phyloP scores from a whole-genome alignment of 2,888 invertebrate species.

The Drosophila demipolita region DNA sequence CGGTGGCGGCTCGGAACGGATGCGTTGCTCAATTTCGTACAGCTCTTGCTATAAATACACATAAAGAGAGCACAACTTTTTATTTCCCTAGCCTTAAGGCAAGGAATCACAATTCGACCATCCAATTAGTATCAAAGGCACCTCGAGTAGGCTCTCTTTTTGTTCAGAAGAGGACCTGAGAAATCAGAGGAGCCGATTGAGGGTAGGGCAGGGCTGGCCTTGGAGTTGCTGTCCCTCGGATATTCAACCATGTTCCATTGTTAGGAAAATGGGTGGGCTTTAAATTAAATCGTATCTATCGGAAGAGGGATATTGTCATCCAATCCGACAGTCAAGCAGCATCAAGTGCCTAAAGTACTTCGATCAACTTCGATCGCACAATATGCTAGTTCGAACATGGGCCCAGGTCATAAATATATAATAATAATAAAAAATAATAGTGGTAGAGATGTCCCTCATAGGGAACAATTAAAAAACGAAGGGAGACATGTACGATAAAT shows the following conservation, averaged over 20 bases:
- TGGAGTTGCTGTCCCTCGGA: neutral
- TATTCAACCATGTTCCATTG: neutral
- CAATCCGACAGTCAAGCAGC: too few species aligned
- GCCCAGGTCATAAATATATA: neutral
- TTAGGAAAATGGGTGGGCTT: neutral
- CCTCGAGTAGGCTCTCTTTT: neutral
- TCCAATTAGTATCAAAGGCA: neutral
- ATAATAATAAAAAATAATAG: neutral
- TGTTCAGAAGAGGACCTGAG: neutral
- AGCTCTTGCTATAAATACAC: slow-evolving; percentile 75
- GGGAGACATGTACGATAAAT: neutral
- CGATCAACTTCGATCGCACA: neutral
- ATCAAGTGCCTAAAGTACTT: neutral
- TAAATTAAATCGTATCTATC: too few species aligned
- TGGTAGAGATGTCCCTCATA: neutral
- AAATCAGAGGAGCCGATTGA: neutral
- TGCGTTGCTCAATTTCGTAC: slow-evolving; percentile 83
- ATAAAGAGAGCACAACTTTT: neutral
- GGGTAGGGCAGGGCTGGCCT: neutral
- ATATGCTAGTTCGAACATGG: neutral
- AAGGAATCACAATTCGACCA: neutral
- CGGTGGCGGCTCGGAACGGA: slow-evolving; percentile 80
- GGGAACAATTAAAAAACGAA: neutral
- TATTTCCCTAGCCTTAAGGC: neutral
- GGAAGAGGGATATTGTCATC: too few species aligned